Evolutionary conservation across 2,797 vertebrate genomes (phyloP).

Genomic region (Leucoraja ocellata): DNA sequence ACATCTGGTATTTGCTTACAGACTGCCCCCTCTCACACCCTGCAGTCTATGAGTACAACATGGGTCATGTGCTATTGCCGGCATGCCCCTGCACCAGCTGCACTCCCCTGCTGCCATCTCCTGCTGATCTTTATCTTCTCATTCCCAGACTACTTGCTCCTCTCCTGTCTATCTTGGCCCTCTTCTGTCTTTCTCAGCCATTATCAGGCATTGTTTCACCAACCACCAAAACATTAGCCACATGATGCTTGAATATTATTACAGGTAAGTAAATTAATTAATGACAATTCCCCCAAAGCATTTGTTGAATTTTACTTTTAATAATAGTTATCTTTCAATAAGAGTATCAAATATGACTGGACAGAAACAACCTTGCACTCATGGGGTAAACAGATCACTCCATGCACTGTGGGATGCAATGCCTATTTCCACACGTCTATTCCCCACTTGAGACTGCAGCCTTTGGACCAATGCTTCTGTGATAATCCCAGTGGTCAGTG

Average conservation of each 20-base stretch:
- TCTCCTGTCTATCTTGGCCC: too few species aligned
- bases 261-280: neutral
- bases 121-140: too few species aligned
- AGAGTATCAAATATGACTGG: neutral
- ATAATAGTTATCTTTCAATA: neutral
- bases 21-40: too few species aligned
- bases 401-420: neutral
- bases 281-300: neutral
- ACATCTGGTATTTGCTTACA: too few species aligned
- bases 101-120: too few species aligned
- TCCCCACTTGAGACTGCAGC: neutral
- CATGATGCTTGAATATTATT: neutral
- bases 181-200: too few species aligned
- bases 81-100: too few species aligned
- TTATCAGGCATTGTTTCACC: neutral
- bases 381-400: neutral
- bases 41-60: too few species aligned
- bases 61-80: too few species aligned
- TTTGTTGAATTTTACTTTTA: conserved; percentile 2
- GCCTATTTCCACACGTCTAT: neutral
- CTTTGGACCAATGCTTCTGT: neutral
- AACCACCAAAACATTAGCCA: neutral
- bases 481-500: neutral
- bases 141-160: too few species aligned
- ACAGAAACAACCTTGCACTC: neutral